Conservation (phyloP, 2,797 vertebrate genomes). For the Helostoma temminkii region DNA sequence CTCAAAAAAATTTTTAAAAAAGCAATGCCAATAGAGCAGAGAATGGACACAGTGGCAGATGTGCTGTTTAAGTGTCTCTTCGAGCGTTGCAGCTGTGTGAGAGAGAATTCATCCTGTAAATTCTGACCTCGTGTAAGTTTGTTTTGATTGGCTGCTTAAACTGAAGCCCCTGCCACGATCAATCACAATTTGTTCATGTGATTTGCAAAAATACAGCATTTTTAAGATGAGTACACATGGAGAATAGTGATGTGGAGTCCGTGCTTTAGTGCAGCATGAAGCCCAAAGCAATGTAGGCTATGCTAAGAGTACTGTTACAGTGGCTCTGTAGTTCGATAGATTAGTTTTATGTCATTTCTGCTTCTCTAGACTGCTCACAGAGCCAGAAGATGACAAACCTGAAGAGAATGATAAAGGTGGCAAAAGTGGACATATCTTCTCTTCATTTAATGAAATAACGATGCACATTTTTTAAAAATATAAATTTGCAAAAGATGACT, state of each 20-base stretch:
- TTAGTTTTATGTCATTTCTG: conserved; percentile 26
- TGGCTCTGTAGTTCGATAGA: conserved; percentile 18
- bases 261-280: conserved; percentile 25
- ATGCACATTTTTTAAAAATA: too few species aligned
- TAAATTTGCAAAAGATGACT: too few species aligned
- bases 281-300: conserved; percentile 14
- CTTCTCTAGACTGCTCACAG: conserved; percentile 19
- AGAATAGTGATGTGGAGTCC: conserved; percentile 60
- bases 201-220: conserved; percentile 59
- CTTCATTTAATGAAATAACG: too few species aligned
- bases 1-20: conserved; percentile 31
- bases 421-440: neutral
- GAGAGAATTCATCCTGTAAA: conserved; percentile 32
- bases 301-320: neutral
- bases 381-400: neutral
- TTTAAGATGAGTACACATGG: conserved; percentile 39
- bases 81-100: conserved; percentile 25
- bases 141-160: conserved; percentile 71
- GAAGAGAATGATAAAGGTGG: neutral
- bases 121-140: conserved; percentile 56
- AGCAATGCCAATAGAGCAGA: conserved; percentile 22
- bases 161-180: conserved; percentile 50
- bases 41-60: conserved; percentile 39
- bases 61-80: conserved; percentile 51
- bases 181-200: conserved; percentile 67